A percentile compares a stretch with the other conserved stretches of the same genome.
phyloP scores from a whole-genome alignment of 2,888 invertebrate species.

The Leucozona laternaria region DNA sequence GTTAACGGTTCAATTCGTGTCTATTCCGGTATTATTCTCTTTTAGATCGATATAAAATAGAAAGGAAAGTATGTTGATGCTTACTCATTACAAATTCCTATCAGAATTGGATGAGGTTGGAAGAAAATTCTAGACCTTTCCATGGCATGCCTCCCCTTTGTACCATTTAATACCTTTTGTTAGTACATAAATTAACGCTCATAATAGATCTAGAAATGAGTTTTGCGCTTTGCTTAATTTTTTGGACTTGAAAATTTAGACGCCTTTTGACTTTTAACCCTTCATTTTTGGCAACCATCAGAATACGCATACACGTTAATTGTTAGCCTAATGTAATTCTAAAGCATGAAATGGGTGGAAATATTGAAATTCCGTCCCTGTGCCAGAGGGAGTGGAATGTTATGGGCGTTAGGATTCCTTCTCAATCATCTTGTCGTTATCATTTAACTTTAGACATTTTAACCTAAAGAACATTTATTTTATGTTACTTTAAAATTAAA shows the following conservation, averaged over 20 bases:
- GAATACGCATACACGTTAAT: background rate
- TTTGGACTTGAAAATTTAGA: background rate
- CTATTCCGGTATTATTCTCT: background rate
- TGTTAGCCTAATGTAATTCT: background rate
- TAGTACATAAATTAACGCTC: background rate
- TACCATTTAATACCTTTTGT: background rate
- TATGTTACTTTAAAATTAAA: background rate
- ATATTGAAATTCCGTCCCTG: background rate
- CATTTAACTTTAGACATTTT: background rate
- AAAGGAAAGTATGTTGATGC: background rate
- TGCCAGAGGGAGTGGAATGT: background rate
- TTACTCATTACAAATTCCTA: constrained; percentile 2
- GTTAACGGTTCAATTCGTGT: background rate
- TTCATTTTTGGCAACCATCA: background rate
- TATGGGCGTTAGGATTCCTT: background rate
- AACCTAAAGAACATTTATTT: background rate
- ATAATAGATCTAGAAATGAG: background rate
- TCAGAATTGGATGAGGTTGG: background rate
- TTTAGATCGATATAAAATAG: background rate
- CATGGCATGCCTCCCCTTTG: background rate
- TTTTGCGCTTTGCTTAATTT: background rate
- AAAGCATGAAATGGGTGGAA: background rate
- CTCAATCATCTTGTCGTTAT: background rate
- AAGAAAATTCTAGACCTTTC: background rate
- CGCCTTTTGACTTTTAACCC: background rate